Base-by-base conservation (phyloP, 2,113 vertebrate genomes). In the Scopus umbretta region DNA sequence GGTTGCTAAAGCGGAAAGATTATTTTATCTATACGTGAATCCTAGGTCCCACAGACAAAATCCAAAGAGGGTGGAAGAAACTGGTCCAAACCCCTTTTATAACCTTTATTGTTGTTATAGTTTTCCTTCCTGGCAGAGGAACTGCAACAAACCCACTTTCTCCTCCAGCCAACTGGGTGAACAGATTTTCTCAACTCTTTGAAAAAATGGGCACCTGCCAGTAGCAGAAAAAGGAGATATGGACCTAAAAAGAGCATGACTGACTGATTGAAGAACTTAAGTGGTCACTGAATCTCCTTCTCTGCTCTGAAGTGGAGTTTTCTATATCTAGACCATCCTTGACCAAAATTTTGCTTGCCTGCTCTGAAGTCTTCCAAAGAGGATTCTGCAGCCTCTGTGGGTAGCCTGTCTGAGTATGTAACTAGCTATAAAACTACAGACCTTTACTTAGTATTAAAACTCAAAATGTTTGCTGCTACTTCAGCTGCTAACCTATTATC, bases 251-350 rank as follows among this genome's bases (percentile, higher is more conserved):
- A 63, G 13, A 68, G 16, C 18, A 61, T 8, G 19, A 73, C 45
- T 74, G 14, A 50, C 4, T 0, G 0, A 38, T 4, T 74, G 59
- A 61, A 66, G 15, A 78, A 68, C 16, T 52, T 25, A 17, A 23
- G 29, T 3, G 18, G 25, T 25, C 36, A 21, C 4, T 40, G n/a
- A 73, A 71, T 15, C 22, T 5, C 10, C 11, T 62, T 32, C 38
- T 65, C 22, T 74, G n/a, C 50, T 71, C 34, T 56, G 38, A 67
- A 72, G 56, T 32, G 62, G 10, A 32, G 9, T 43, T 65, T 40
- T 40, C 2, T 34, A 26, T 8, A 3, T 27, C 30, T 38, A 32
- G 36, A 67, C 5, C 22, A 61, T 66, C 20, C 40, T 56, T 2
- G 13, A 9, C 17, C 29, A 74, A 70, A n/a, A n/a, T 82, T 66